Evolutionary conservation across 2,113 vertebrate species (phyloP).

Genomic region (Zosterops lateralis): DNA sequence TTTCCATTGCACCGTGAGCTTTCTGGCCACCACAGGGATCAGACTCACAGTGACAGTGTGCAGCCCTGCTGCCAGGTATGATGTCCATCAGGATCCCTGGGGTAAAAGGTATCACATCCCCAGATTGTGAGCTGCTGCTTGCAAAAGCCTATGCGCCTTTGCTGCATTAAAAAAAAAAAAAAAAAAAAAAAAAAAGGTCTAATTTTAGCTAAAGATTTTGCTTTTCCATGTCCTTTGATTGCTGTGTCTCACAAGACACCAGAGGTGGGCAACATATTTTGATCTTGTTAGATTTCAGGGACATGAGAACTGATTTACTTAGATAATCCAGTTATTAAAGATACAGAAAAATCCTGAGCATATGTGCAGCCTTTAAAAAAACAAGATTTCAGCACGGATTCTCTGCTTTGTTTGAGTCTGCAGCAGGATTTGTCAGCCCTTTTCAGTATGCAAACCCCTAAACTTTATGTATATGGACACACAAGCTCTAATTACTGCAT

Average conservation of each 20-base stretch:
- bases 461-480: not conserved
- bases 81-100: not conserved
- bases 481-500: not conserved
- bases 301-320: slow-evolving; percentile 3
- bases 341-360: not conserved
- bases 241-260: not conserved
- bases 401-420: not conserved
- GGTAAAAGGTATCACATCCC: not conserved
- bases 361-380: not conserved
- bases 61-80: not conserved
- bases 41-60: accelerated
- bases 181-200: not conserved
- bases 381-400: not conserved
- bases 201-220: not conserved
- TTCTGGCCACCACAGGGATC: not conserved
- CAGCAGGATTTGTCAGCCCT: not conserved
- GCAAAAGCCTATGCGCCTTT: not conserved
- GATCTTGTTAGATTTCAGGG: not conserved
- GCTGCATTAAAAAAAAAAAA: not conserved
- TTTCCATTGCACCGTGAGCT: not conserved
- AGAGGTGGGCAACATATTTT: not conserved
- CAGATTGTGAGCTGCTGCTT: not conserved
- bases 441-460: not conserved
- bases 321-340: not conserved
- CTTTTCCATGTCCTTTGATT: not conserved